Percentiles rank a stretch among this genome's conserved stretches.
phyloP scores from a whole-genome alignment of 1,140 invertebrate genomes.

The Trachymyrmex cornetzi region DNA sequence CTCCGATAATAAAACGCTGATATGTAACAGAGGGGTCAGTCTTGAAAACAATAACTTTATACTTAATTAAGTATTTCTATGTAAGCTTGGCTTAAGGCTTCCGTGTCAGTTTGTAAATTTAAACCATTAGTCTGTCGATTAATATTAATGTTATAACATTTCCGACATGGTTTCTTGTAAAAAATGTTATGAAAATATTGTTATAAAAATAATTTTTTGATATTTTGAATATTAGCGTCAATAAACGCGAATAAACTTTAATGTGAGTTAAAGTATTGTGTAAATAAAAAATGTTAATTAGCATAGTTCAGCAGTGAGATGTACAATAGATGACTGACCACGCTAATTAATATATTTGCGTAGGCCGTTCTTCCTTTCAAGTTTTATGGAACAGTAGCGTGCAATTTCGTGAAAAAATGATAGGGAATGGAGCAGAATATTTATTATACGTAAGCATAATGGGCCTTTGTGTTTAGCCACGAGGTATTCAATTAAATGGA shows the following conservation, averaged over 20 bases:
- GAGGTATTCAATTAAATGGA: conserved; percentile 17
- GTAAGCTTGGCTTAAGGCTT: too few species aligned
- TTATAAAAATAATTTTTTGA: too few species aligned
- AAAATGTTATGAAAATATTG: too few species aligned
- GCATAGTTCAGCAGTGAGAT: background rate
- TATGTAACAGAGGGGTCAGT: too few species aligned
- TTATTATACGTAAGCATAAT: conserved; percentile 12
- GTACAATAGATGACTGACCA: background rate
- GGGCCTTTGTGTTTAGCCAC: conserved; percentile 28
- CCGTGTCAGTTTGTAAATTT: too few species aligned
- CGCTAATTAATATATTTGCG: conserved; percentile 28
- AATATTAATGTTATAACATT: too few species aligned
- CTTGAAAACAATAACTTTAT: too few species aligned
- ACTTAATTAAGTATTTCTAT: too few species aligned
- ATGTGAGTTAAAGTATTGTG: background rate
- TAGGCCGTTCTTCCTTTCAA: background rate
- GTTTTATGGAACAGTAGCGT: background rate
- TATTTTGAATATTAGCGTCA: background rate
- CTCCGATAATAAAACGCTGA: too few species aligned
- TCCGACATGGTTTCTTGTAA: too few species aligned
- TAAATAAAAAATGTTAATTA: background rate
- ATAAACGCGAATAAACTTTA: conserved; percentile 13
- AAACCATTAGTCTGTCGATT: too few species aligned
- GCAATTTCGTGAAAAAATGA: conserved; percentile 11
- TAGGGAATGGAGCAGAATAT: background rate